A percentile compares a stretch with the other conserved stretches of the same genome.
Evolutionary conservation across 30 jellyfish, hydroid and myxozoan genomes (phyloP).

Genomic region (Chironex yamaguchii): DNA sequence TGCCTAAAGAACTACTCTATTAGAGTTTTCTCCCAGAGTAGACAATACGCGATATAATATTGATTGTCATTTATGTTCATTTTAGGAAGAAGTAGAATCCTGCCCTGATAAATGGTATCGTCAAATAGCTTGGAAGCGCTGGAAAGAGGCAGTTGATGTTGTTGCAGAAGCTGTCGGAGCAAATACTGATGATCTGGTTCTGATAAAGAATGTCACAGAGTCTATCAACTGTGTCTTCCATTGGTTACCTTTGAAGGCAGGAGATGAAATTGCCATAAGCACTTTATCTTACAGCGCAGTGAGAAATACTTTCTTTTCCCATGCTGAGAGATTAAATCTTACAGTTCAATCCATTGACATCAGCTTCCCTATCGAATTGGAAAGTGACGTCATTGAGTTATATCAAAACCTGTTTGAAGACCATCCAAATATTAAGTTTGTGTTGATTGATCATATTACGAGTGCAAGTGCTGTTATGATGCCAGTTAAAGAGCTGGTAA

Average conservation of each 20-base stretch:
- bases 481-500: constrained; percentile 82
- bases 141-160: constrained; percentile 62
- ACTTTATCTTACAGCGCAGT: constrained; percentile 89
- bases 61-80: background rate
- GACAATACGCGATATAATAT: background rate
- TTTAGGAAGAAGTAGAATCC: constrained; percentile 79
- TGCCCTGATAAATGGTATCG: constrained; percentile 90
- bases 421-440: constrained; percentile 74
- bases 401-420: constrained; percentile 48
- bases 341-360: constrained; percentile 50
- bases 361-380: constrained; percentile 78
- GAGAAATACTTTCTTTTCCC: constrained; percentile 67
- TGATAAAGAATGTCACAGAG: constrained; percentile 88
- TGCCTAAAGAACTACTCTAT: too few species aligned
- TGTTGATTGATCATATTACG: constrained; percentile 93
- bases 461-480: constrained; percentile 85
- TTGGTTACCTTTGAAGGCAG: constrained; percentile 1
- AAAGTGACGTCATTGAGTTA: constrained; percentile 58
- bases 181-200: constrained; percentile 75
- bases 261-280: constrained; percentile 74
- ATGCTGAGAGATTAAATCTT: constrained; percentile 68
- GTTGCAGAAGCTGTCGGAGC: constrained; percentile 93
- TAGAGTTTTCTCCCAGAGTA: too few species aligned
- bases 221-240: constrained; percentile 66
- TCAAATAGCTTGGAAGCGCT: constrained; percentile 45